Evolutionary conservation across 2,113 vertebrate genomes (phyloP).

Genomic region (Epinephelus moara): DNA sequence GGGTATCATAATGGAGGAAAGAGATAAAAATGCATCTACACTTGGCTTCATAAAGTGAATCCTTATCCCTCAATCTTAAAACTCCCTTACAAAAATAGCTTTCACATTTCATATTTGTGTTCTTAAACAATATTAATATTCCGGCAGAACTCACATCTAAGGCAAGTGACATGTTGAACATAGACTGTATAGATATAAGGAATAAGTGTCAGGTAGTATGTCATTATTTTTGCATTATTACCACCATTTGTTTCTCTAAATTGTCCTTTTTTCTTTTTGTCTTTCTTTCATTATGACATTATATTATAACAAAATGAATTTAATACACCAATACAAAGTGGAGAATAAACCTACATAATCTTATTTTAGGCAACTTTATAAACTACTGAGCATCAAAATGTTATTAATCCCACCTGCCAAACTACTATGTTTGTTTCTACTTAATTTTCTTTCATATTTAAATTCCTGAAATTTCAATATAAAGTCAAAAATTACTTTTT

Average conservation of each 20-base stretch:
- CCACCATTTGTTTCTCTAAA: not conserved
- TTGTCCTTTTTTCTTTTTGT: not conserved
- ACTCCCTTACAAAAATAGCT: no score
- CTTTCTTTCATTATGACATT: no score
- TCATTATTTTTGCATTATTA: not conserved
- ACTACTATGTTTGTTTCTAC: not conserved
- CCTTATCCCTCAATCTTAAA: not conserved
- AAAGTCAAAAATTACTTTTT: not conserved
- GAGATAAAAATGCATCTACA: constrained; percentile 38
- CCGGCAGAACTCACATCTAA: not conserved
- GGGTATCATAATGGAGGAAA: constrained; percentile 36
- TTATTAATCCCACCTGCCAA: not conserved
- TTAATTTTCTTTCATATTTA: not conserved
- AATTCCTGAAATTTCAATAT: not conserved
- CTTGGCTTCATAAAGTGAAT: constrained; percentile 17
- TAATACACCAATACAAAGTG: no score
- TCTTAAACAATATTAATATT: constrained; percentile 11
- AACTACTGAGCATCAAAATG: not conserved
- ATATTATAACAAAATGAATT: no score
- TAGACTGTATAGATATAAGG: not conserved
- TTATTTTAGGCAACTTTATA: not conserved
- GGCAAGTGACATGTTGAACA: not conserved
- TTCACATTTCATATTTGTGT: not conserved
- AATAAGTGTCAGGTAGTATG: not conserved
- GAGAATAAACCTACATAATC: not conserved